Evolutionary conservation across 2,888 invertebrate species (phyloP).

Genomic region (Drosophila aldrichi): DNA sequence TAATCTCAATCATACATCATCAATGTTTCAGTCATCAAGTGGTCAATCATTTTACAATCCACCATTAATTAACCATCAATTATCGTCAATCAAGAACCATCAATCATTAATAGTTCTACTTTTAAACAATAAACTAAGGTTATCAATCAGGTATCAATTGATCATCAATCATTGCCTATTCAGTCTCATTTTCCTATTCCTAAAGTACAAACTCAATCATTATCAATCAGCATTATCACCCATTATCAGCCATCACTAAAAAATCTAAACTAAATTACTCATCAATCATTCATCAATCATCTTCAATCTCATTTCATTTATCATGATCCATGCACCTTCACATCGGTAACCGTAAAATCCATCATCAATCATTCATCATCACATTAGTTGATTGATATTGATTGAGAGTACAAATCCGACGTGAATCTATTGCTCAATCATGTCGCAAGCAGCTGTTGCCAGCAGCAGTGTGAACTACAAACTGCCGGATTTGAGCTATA

Average conservation of each 20-base stretch:
- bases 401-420: slow-evolving; percentile 12
- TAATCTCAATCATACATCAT: neutral
- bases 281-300: slow-evolving; percentile 2
- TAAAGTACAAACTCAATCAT: neutral
- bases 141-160: neutral
- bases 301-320: slow-evolving; percentile 2
- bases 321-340: neutral
- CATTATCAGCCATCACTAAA: neutral
- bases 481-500: slow-evolving; percentile 83
- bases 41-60: neutral
- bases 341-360: neutral
- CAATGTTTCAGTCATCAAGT: neutral
- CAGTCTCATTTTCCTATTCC: neutral
- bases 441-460: slow-evolving; percentile 63
- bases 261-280: neutral
- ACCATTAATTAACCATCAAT: too few species aligned
- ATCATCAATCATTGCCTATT: neutral
- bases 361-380: slow-evolving; percentile 21
- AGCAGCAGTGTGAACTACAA: slow-evolving; percentile 31
- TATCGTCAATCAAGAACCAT: slow-evolving; percentile 2
- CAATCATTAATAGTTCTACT: slow-evolving; percentile 18
- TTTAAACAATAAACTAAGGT: neutral
- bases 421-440: slow-evolving; percentile 45
- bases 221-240: too few species aligned
- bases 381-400: slow-evolving; percentile 1